Conservation (phyloP, 2,888 invertebrate species). For the Drosophila pseudotakahashii region DNA sequence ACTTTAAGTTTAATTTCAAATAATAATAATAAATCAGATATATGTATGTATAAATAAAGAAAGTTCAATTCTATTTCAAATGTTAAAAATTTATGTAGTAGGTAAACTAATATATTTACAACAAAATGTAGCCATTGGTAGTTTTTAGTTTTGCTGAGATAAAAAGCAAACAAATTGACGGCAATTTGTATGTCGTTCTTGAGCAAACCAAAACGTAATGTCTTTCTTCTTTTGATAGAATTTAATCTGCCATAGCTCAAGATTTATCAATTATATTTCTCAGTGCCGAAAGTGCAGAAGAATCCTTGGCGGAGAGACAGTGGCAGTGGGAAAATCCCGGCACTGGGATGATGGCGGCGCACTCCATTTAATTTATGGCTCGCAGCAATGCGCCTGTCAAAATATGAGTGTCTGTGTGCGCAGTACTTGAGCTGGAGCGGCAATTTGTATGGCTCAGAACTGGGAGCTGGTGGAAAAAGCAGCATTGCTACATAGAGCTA, state of each 20-base stretch:
- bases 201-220: no score
- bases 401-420: constrained; percentile 33
- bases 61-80: no score
- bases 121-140: no score
- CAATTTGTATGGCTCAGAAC: constrained; percentile 54
- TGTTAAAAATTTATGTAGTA: no score
- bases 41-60: no score
- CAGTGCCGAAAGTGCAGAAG: constrained; percentile 5
- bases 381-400: constrained; percentile 57
- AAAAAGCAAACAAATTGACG: no score
- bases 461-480: constrained; percentile 2
- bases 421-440: constrained; percentile 40
- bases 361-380: constrained; percentile 67
- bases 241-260: background rate
- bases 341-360: constrained; percentile 33
- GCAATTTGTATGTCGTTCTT: no score
- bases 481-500: constrained; percentile 30
- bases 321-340: constrained; percentile 1
- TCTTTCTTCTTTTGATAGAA: background rate
- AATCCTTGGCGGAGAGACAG: background rate
- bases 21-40: no score
- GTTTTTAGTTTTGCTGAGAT: no score
- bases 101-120: no score
- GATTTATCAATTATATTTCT: background rate
- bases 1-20: no score